A percentile compares a stretch with the other conserved stretches of the same genome.
These are phyloP conservation scores for Cephus pulcher DNA, from an alignment of 2,888 invertebrate genomes.

Conservation along the genomic window DNA sequence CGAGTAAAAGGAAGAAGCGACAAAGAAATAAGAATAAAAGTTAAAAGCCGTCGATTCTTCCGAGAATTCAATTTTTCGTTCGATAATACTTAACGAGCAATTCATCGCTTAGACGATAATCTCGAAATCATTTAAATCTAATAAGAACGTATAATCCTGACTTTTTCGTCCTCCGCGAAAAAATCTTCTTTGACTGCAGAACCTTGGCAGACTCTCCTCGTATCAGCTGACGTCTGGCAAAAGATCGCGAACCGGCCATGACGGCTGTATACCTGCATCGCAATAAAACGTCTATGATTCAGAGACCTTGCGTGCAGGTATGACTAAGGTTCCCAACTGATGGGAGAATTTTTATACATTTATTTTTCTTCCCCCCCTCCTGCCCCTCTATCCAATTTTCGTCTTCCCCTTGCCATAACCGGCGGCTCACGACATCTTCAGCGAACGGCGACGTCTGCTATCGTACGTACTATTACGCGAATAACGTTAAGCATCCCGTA, in stretches of 20 bases:
- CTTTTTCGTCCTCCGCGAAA: not conserved
- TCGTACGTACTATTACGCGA: not conserved
- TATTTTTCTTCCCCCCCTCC: slow-evolving; percentile 5
- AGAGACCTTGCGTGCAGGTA: slow-evolving; percentile 24
- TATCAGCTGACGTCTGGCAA: not conserved
- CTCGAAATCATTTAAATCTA: not conserved
- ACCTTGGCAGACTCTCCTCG: not conserved
- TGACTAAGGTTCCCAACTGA: slow-evolving; percentile 15
- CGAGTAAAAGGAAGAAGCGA: not conserved
- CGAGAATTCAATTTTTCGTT: not conserved
- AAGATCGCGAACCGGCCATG: not conserved
- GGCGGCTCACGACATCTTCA: not conserved
- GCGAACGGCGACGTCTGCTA: not conserved
- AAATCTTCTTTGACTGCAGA: not conserved
- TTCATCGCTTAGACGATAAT: not conserved
- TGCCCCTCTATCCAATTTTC: slow-evolving; percentile 13
- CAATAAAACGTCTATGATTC: slow-evolving; percentile 21
- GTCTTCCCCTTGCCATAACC: not conserved
- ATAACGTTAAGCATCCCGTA: not conserved
- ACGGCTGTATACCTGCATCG: not conserved
- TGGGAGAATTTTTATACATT: not conserved
- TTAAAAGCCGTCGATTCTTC: not conserved
- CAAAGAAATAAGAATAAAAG: not conserved
- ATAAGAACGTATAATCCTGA: not conserved
- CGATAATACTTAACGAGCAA: not conserved